Base-by-base conservation (phyloP, 2,888 invertebrate species). In the Dryomyza anilis region DNA sequence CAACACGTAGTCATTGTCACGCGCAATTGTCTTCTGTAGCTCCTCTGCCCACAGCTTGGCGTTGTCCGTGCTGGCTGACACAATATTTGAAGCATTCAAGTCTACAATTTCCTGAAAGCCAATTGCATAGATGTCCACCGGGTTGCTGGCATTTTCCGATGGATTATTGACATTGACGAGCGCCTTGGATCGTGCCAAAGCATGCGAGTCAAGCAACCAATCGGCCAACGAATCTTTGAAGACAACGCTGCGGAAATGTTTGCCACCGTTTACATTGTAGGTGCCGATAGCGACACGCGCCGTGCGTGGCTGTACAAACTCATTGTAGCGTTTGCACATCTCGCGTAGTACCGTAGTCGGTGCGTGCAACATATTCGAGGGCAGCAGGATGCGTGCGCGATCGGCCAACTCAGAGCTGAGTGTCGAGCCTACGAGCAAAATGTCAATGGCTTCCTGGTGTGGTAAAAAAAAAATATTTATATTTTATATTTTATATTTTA, bases 41-140 rank as follows among this genome's bases (percentile, higher is more conserved):
- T 98, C 97, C 74, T 94, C 93, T 69, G 95, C 95, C 98, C 99
- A 99, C 63, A 90, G 87, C 79, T 91, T 91, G 57, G 95, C 94
- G 83, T 96, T 96, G 72, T 94, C 93, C 5, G 91, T 90, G 81
- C 95, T 93, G 27, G 97, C 95, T 70, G 95, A 97, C 87, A 99
- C 91, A 73, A 99, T 98, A 81, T 99, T 99, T 72, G 94, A 93
- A 3, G 99, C 99, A 86, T 96, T 99, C 71, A 99, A 85, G 85
- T 99, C 99, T 10, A 99, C 98, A 72, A 99, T 98, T 86, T 99
- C 99, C 84, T 99, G 96, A 85, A 99, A 98, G 19, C 99, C 99
- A 79, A 99, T 93, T 1, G 97, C 98, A 85, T 92, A 98, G 67
- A 99, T 93, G 83, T 99, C 99, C 59, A 93, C 91, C 19, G 94